Evolutionary conservation across 2,113 vertebrate species (phyloP).

Genomic region (Crocuta crocuta): DNA sequence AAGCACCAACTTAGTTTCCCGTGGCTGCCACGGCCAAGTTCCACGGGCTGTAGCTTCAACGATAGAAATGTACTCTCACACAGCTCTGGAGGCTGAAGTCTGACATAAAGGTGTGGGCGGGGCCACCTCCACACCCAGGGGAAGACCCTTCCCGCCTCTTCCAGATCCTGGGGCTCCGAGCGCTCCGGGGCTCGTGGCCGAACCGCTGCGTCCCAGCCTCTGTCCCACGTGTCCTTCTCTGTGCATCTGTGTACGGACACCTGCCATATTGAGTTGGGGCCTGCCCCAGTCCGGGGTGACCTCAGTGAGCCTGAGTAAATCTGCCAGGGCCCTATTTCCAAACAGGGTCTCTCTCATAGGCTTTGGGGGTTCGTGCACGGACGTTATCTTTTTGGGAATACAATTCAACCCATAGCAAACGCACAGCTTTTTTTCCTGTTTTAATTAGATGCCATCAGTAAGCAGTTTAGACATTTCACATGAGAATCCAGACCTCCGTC

Average conservation of each 20-base stretch:
- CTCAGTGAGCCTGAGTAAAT: not conserved
- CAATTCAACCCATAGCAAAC: accelerated
- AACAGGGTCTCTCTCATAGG: not conserved
- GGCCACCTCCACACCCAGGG: accelerated
- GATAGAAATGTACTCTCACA: not conserved
- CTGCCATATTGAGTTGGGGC: not conserved
- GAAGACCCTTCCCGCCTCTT: not conserved
- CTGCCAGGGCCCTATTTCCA: not conserved
- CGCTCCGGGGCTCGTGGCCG: accelerated
- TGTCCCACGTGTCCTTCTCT: accelerated
- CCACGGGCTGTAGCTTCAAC: not conserved
- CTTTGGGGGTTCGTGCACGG: accelerated
- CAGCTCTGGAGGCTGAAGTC: not conserved
- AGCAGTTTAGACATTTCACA: not conserved
- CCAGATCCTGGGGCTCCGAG: not conserved
- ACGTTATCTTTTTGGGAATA: accelerated
- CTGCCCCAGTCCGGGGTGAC: not conserved
- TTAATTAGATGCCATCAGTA: accelerated
- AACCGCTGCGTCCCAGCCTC: no score
- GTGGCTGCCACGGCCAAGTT: accelerated
- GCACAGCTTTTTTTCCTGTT: no score
- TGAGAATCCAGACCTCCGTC: not conserved
- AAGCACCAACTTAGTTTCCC: not conserved
- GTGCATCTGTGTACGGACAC: not conserved
- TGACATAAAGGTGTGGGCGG: no score